A percentile compares a stretch with the other conserved stretches of the same genome.
Conservation (phyloP, 2,797 vertebrate genomes). For the Apogon talboti region DNA sequence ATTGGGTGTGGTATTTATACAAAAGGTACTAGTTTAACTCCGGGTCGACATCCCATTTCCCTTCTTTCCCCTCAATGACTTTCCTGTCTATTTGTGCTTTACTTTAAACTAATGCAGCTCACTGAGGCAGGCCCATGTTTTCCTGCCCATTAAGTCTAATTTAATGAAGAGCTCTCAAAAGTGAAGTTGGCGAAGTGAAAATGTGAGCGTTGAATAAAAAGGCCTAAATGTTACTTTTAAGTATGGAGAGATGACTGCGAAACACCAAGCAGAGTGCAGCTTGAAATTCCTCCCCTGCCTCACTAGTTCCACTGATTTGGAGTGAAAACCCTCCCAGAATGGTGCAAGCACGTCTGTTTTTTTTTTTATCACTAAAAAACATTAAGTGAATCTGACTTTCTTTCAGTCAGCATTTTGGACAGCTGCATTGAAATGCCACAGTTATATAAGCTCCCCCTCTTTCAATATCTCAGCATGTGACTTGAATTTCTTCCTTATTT, state of each 20-base stretch:
- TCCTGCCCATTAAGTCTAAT: conserved; percentile 43
- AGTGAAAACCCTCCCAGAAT: conserved; percentile 26
- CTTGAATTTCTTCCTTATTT: conserved; percentile 42
- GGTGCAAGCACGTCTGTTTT: conserved; percentile 23
- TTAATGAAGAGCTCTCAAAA: conserved; percentile 49
- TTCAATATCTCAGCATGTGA: conserved; percentile 39
- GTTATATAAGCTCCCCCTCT: conserved; percentile 49
- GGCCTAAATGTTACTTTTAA: conserved; percentile 26
- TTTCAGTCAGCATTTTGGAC: conserved; percentile 65
- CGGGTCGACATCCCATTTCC: neutral
- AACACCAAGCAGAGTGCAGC: conserved; percentile 18
- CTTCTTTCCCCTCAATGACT: too few species aligned
- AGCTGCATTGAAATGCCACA: conserved; percentile 54
- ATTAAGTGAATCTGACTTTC: conserved; percentile 56
- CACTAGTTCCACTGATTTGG: conserved; percentile 44
- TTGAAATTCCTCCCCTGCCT: conserved; percentile 45
- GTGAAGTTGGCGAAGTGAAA: conserved; percentile 41
- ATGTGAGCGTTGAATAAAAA: conserved; percentile 31
- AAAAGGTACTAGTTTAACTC: neutral
- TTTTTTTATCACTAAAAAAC: conserved; percentile 58
- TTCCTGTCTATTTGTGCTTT: conserved; percentile 17
- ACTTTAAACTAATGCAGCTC: conserved; percentile 16
- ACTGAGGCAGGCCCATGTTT: conserved; percentile 16
- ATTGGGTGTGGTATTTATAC: neutral
- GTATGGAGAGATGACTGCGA: neutral